Conservation (phyloP, 2,888 invertebrate species). For the Drosophila rellima region DNA sequence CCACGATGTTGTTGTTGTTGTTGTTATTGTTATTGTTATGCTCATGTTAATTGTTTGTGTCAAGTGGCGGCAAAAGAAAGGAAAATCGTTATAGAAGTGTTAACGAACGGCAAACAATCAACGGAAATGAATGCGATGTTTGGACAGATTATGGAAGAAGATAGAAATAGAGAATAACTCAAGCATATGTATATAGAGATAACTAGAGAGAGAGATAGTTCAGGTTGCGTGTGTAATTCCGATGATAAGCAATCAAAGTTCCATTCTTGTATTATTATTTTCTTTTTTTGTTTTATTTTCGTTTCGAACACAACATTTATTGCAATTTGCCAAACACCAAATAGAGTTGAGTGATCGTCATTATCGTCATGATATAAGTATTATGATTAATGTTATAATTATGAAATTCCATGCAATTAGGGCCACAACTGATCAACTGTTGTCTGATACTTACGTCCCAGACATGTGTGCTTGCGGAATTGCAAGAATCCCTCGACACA, state of each 20-base stretch:
- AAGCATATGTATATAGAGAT: conserved; percentile 2
- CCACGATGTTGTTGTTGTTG: conserved; percentile 39
- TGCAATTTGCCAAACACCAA: conserved; percentile 72
- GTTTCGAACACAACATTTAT: conserved; percentile 51
- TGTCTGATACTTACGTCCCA: conserved; percentile 92
- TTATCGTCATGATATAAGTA: conserved; percentile 15
- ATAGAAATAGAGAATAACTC: neutral
- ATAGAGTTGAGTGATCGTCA: conserved; percentile 35
- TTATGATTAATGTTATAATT: conserved; percentile 34
- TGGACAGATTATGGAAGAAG: conserved; percentile 42
- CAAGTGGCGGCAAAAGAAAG: conserved; percentile 60
- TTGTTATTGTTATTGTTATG: conserved; percentile 51
- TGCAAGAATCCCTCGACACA: conserved; percentile 94
- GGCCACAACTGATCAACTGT: conserved; percentile 73
- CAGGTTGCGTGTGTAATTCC: conserved; percentile 58
- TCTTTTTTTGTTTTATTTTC: conserved; percentile 37
- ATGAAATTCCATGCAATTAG: conserved; percentile 66
- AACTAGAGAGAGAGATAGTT: neutral
- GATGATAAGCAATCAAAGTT: conserved; percentile 75
- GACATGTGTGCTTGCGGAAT: conserved; percentile 95
- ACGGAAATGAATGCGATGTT: conserved; percentile 53
- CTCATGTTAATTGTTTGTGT: conserved; percentile 74
- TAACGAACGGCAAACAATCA: conserved; percentile 69
- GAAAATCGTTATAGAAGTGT: conserved; percentile 62
- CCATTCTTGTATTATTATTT: conserved; percentile 46